A percentile compares a stretch with the other conserved stretches of the same genome.
Evolutionary conservation across 2,888 invertebrate genomes (phyloP).

Genomic region (Diloba caeruleocephala): DNA sequence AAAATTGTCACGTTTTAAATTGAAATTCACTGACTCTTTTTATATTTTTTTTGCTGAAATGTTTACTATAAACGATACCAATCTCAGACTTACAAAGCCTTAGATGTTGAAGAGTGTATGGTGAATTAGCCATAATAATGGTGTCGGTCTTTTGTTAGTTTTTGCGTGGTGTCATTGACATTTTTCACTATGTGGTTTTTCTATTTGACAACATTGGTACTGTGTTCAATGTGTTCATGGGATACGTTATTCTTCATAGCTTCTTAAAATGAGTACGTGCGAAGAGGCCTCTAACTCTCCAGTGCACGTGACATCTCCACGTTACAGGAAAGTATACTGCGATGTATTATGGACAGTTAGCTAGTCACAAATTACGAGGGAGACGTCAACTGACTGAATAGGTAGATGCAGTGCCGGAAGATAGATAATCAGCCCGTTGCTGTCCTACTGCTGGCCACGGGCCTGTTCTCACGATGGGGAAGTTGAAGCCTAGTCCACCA

Average conservation of each 20-base stretch:
- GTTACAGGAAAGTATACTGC: too few species aligned
- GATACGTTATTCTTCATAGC: constrained; percentile 18
- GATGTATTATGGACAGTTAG: too few species aligned
- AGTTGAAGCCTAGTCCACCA: too few species aligned
- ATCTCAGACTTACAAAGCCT: constrained; percentile 35
- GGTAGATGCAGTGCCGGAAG: too few species aligned
- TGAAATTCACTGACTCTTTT: constrained; percentile 53
- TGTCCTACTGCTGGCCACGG: too few species aligned
- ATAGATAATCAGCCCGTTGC: too few species aligned
- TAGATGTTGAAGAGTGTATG: constrained; percentile 45
- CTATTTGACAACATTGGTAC: not conserved
- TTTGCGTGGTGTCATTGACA: constrained; percentile 68
- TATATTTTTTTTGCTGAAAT: constrained; percentile 42
- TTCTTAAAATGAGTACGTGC: too few species aligned
- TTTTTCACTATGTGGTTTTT: constrained; percentile 41
- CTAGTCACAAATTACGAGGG: too few species aligned
- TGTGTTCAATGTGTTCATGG: constrained; percentile 5
- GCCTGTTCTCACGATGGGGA: too few species aligned
- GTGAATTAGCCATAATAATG: constrained; percentile 64
- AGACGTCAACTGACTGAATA: too few species aligned
- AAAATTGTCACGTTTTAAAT: constrained; percentile 64
- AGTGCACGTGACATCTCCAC: too few species aligned
- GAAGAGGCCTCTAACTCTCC: too few species aligned
- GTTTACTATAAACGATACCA: constrained; percentile 34
- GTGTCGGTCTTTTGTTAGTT: constrained; percentile 56